These are phyloP conservation scores for Pentamera pediparva DNA, from an alignment of 53 echinoderm and acorn worm species.

Conservation along the genomic window DNA sequence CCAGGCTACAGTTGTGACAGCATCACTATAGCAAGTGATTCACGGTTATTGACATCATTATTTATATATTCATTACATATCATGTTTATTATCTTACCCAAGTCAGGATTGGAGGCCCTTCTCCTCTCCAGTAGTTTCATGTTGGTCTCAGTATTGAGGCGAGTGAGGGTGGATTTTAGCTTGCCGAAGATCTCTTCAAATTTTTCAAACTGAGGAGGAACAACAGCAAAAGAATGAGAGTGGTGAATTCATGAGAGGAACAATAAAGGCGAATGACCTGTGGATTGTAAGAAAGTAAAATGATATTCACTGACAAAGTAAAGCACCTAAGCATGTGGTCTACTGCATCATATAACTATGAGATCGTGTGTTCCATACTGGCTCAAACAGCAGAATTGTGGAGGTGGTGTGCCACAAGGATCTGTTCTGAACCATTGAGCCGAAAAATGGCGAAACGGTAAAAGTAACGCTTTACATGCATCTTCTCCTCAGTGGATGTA, in stretches of 20 bases:
- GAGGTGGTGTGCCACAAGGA: no score
- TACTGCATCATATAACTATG: no score
- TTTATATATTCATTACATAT: background rate
- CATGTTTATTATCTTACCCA: slow-evolving; percentile 1
- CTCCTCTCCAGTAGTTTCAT: slow-evolving; percentile 20
- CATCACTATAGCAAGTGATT: background rate
- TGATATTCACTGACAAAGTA: background rate
- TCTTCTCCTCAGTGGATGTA: no score
- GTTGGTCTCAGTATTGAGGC: slow-evolving; percentile 20
- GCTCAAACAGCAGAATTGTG: no score
- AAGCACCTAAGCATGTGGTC: background rate
- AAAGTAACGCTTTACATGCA: no score
- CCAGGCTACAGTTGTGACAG: background rate
- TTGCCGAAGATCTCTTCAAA: slow-evolving; percentile 15
- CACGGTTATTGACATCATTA: background rate
- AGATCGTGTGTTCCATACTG: no score
- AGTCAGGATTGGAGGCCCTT: slow-evolving; percentile 26
- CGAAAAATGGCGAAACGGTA: no score
- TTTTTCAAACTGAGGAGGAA: background rate
- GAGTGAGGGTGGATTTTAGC: slow-evolving; percentile 5
- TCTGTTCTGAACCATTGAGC: no score
- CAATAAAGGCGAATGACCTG: background rate
- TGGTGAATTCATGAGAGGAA: background rate
- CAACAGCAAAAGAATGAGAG: background rate
- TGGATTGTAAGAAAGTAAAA: background rate